These are phyloP conservation scores for Caenorhabditis zanzibari DNA, from an alignment of 2,888 invertebrate genomes.

Conservation along the genomic window DNA sequence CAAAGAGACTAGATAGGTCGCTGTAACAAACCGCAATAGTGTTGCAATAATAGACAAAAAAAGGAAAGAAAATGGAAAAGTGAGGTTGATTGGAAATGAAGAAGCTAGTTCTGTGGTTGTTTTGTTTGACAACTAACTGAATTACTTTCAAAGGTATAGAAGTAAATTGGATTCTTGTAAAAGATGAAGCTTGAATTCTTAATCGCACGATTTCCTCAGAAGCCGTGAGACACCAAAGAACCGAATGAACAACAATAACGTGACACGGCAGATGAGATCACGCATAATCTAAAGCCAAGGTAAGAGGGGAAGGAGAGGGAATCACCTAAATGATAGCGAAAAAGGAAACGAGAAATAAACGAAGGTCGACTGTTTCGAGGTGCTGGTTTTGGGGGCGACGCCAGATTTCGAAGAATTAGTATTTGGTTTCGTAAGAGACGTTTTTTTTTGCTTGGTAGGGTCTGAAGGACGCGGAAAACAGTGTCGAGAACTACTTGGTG, in stretches of 20 bases:
- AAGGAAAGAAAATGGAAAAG: neutral
- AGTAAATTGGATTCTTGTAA: neutral
- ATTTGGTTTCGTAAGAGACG: slow-evolving; percentile 13
- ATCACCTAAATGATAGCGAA: slow-evolving; percentile 39
- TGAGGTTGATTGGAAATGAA: slow-evolving; percentile 40
- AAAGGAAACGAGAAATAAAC: slow-evolving; percentile 26
- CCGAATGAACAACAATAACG: slow-evolving; percentile 27
- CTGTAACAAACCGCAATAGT: slow-evolving; percentile 56
- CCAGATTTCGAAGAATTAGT: slow-evolving; percentile 37
- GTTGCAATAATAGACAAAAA: slow-evolving; percentile 30
- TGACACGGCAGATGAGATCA: slow-evolving; percentile 31
- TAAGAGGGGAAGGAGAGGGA: slow-evolving; percentile 15
- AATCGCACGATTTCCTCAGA: slow-evolving; percentile 7
- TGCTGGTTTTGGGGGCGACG: slow-evolving; percentile 29
- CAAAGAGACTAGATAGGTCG: slow-evolving; percentile 30
- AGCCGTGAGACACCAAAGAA: slow-evolving; percentile 41
- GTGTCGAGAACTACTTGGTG: slow-evolving; percentile 1
- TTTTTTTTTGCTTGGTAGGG: slow-evolving; percentile 16
- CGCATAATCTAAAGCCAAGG: slow-evolving; percentile 51
- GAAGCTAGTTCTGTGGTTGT: slow-evolving; percentile 37
- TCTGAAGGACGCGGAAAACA: slow-evolving; percentile 38
- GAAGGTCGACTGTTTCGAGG: slow-evolving; percentile 38
- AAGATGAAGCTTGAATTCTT: neutral
- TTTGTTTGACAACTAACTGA: slow-evolving; percentile 20
- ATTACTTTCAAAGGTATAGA: slow-evolving; percentile 14